Evolutionary conservation across 2,113 vertebrate species (phyloP).

Genomic region (Todiramphus chloris): DNA sequence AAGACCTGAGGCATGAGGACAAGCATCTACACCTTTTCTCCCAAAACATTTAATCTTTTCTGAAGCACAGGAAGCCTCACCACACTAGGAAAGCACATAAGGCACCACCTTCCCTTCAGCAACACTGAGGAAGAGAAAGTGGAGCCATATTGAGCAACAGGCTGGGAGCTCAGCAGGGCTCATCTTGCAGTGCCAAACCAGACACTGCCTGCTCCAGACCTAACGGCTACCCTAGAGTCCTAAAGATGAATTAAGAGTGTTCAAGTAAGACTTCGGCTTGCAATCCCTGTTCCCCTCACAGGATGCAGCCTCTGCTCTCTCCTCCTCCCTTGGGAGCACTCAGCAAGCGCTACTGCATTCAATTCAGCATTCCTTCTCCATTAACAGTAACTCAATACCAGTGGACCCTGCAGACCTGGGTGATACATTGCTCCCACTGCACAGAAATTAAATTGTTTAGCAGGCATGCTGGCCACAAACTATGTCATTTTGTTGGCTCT

Average conservation of each 20-base stretch:
- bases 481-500: not conserved
- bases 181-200: not conserved
- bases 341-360: not conserved
- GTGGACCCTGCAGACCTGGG: not conserved
- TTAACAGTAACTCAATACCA: slow-evolving; percentile 23
- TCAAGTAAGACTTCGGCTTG: not conserved
- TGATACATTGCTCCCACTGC: not conserved
- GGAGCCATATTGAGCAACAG: not conserved
- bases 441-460: slow-evolving; percentile 13
- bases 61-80: not conserved
- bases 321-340: not conserved
- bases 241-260: not conserved
- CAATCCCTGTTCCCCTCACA: not conserved
- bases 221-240: not conserved
- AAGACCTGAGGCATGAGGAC: not conserved
- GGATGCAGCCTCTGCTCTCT: not conserved
- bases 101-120: not conserved
- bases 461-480: not conserved
- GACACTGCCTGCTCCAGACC: not conserved
- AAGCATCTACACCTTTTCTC: not conserved
- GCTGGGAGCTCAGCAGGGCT: not conserved
- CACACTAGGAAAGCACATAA: rapidly evolving
- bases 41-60: not conserved
- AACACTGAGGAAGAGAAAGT: not conserved
- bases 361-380: slow-evolving; percentile 1